Evolutionary conservation across 2,888 invertebrate species (phyloP), one percentile per base, ranked within the genome.

Genomic region (Mythimna ferrago): DNA sequence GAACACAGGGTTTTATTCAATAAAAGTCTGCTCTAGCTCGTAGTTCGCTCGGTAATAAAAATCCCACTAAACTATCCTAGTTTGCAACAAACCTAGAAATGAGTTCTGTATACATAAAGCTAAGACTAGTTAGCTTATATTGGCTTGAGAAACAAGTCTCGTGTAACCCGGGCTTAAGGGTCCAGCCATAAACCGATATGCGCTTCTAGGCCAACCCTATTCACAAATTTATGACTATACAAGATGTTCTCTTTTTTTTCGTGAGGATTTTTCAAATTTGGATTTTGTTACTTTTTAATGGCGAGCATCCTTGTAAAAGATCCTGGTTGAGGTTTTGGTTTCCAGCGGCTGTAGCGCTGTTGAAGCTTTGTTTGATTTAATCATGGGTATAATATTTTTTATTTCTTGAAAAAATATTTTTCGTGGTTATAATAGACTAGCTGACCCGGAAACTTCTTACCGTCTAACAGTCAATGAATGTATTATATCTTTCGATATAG

Each of bases 201-300:
- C 74, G 82, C 82, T 88, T 86, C 76, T 85, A 73, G 80, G 73
- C 63, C 77, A 73, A 63, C 73, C 56, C 69, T 66, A 71, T 66
- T 75, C 62, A 83, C 74, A 84, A 86, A 82, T 87, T 85, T 83
- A 82, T 77, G 73, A 78, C 56, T 62, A 57, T 71, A 76, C 61
- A 76, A 73, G 60, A 16, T 66, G 78, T 71, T 73, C 60, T 48
- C 48, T 48, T 35, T 67, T 69, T 83, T 71, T 71, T n/a, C 2
- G 41, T 32, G n/a, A 60, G 5, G 41, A 73, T 78, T 84, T 87
- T 88, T 87, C 84, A 78, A 88, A 91, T 92, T 92, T 90, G 79
- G 91, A 89, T 90, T 92, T 92, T 93, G 92, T 92, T 92, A 88
- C 87, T 86, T 88, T 90, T 88, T 92, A 90, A 92, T 91, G 88